phyloP scores from a whole-genome alignment of 2,113 vertebrate species.

The Calidris pugnax region DNA sequence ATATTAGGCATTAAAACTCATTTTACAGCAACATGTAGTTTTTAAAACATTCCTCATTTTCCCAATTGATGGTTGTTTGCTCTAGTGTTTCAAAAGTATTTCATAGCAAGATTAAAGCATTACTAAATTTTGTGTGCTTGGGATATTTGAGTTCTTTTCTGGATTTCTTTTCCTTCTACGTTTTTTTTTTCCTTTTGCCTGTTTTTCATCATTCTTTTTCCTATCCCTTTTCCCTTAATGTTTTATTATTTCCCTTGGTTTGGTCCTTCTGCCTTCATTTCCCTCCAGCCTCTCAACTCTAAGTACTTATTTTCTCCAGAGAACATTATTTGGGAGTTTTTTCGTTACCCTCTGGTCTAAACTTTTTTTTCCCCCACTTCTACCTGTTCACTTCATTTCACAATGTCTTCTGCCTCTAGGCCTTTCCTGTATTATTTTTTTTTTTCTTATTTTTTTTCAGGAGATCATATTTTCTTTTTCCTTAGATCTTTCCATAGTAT shows the following conservation, averaged over 20 bases:
- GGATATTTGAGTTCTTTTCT: not conserved
- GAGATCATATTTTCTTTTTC: not conserved
- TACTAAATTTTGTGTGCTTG: not conserved
- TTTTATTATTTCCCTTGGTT: not conserved
- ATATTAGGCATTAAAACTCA: not conserved
- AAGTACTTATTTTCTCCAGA: not conserved
- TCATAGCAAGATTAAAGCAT: not conserved
- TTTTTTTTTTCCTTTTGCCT: not conserved
- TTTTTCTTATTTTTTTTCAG: not conserved
- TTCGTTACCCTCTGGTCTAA: not conserved
- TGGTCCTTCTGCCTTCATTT: not conserved
- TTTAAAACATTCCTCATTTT: not conserved
- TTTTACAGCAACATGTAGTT: not conserved
- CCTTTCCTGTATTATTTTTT: not conserved
- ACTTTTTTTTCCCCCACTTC: not conserved
- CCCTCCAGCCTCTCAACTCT: rapidly evolving
- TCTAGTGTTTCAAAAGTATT: not conserved
- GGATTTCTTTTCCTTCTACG: not conserved
- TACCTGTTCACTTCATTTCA: not conserved
- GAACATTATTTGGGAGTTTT: not conserved
- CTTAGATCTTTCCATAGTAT: not conserved
- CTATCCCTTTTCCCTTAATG: not conserved
- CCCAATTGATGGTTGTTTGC: not conserved
- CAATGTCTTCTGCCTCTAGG: not conserved
- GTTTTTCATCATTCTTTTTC: not conserved